These are phyloP conservation scores for Thera obeliscata DNA, from an alignment of 2,888 invertebrate genomes.

Conservation along the genomic window DNA sequence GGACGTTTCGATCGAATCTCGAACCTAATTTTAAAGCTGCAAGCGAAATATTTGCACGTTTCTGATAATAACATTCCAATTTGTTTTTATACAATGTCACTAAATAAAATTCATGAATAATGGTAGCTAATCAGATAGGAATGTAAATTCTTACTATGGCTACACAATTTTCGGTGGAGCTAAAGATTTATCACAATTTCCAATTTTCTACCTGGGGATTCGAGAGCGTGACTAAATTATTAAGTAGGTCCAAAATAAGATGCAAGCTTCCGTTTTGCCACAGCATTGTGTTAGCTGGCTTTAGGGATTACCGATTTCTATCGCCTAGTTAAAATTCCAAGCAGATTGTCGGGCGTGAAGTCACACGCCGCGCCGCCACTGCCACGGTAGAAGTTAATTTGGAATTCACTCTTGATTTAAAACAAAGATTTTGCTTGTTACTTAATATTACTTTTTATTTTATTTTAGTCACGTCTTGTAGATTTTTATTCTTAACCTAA, in stretches of 20 bases:
- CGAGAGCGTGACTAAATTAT: slow-evolving; percentile 79
- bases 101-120: slow-evolving; percentile 47
- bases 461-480: neutral
- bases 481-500: neutral
- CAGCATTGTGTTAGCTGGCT: slow-evolving; percentile 73
- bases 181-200: slow-evolving; percentile 76
- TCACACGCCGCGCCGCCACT: slow-evolving; percentile 56
- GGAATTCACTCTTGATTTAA: slow-evolving; percentile 66
- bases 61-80: slow-evolving; percentile 14
- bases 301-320: slow-evolving; percentile 76
- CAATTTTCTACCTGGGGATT: slow-evolving; percentile 81
- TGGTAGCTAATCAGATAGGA: slow-evolving; percentile 44
- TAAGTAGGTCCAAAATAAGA: slow-evolving; percentile 76
- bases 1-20: slow-evolving; percentile 37
- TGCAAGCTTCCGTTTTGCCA: slow-evolving; percentile 72
- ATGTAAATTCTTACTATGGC: slow-evolving; percentile 54
- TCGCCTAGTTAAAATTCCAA: slow-evolving; percentile 77
- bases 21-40: slow-evolving; percentile 36
- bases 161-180: slow-evolving; percentile 67
- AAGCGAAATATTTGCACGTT: slow-evolving; percentile 39
- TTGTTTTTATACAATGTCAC: slow-evolving; percentile 39
- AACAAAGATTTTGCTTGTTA: slow-evolving; percentile 40
- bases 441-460: slow-evolving; percentile 1
- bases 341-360: slow-evolving; percentile 69
- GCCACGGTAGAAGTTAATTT: slow-evolving; percentile 71